phyloP scores from a whole-genome alignment of 1,140 invertebrate genomes.

The Musca vetustissima region DNA sequence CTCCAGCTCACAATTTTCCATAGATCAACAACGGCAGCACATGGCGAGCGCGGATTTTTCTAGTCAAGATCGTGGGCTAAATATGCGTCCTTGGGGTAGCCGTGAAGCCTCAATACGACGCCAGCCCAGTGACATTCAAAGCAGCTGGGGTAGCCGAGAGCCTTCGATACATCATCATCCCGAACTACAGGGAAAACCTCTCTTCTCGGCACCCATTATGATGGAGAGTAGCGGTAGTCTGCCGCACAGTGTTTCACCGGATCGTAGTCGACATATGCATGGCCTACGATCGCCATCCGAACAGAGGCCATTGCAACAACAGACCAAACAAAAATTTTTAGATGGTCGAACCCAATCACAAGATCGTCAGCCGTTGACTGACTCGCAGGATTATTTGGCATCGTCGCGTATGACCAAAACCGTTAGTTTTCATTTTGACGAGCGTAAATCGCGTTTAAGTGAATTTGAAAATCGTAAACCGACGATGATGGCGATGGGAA shows the following conservation, averaged over 20 bases:
- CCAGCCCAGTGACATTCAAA: constrained; percentile 34
- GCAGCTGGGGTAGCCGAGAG: constrained; percentile 34
- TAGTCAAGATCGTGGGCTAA: neutral
- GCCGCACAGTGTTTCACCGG: neutral
- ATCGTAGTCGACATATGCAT: constrained; percentile 6
- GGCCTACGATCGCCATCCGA: constrained; percentile 40
- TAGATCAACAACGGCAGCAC: neutral
- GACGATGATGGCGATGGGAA: neutral
- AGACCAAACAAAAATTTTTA: constrained; percentile 37
- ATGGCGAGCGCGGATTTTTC: neutral
- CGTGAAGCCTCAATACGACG: constrained; percentile 43
- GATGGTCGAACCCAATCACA: constrained; percentile 49
- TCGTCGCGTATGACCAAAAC: constrained; percentile 52
- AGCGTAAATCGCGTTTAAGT: constrained; percentile 50
- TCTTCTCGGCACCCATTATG: constrained; percentile 48
- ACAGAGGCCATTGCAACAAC: constrained; percentile 35
- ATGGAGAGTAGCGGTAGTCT: constrained; percentile 32
- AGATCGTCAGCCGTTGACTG: constrained; percentile 39
- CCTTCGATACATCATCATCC: constrained; percentile 30
- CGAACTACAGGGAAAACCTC: constrained; percentile 27
- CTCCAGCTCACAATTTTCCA: constrained; percentile 9
- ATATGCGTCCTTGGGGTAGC: constrained; percentile 28
- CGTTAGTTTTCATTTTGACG: constrained; percentile 56
- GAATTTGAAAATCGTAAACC: constrained; percentile 37
- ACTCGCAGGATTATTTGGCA: constrained; percentile 46